Evolutionary conservation across 1,140 invertebrate genomes (phyloP).

Genomic region (Apis cerana): DNA sequence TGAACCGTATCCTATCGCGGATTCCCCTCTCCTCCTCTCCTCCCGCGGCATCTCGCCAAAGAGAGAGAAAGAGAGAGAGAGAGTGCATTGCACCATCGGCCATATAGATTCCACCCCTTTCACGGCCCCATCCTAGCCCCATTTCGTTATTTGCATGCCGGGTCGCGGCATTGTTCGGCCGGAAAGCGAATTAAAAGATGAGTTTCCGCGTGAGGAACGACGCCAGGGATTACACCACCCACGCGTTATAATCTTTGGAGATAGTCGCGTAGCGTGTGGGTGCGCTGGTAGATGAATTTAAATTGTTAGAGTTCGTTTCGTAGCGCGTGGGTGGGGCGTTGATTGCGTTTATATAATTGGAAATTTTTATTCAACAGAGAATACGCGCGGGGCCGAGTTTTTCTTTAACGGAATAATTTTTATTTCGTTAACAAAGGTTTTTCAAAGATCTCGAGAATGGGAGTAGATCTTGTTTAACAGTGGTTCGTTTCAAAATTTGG

Average conservation of each 20-base stretch:
- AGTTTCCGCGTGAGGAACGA: conserved; percentile 14
- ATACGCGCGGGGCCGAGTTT: too few species aligned
- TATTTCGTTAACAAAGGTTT: too few species aligned
- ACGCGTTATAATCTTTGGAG: background rate
- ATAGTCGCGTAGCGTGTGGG: background rate
- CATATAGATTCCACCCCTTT: conserved; percentile 15
- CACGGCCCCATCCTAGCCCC: background rate
- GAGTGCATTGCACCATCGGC: conserved; percentile 35
- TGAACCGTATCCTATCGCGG: conserved; percentile 69
- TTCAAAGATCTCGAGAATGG: too few species aligned
- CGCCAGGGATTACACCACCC: background rate
- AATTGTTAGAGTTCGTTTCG: background rate
- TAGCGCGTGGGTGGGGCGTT: too few species aligned
- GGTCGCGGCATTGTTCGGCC: conserved; percentile 48
- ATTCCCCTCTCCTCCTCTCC: conserved; percentile 50
- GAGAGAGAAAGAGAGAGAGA: too few species aligned
- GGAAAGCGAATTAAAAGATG: conserved; percentile 54
- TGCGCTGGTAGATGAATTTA: background rate
- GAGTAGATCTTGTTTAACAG: too few species aligned
- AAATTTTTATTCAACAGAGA: too few species aligned
- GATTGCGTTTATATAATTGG: background rate
- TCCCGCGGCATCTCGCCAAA: conserved; percentile 20
- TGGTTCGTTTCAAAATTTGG: too few species aligned
- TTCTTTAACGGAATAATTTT: too few species aligned
- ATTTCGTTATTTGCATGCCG: background rate